Base-by-base conservation (phyloP, 2,113 vertebrate genomes). In the Crotalus tigris region DNA sequence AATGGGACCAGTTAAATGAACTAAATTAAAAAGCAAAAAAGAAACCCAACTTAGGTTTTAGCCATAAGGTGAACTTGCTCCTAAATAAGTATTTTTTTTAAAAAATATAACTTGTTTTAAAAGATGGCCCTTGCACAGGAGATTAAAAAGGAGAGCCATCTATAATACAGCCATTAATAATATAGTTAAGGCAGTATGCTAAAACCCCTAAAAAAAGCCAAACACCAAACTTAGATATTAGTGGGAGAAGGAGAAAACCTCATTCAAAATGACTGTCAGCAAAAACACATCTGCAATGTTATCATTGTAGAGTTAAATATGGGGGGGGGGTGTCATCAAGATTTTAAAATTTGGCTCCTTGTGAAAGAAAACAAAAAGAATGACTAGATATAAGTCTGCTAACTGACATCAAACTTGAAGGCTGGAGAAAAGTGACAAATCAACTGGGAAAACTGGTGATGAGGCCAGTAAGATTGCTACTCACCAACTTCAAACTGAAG, bases 381-480 rank as follows among this genome's bases (percentile, higher is more conserved):
- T 55, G 6, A 88, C 90, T 85, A 87, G 46, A 94, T 95, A 91
- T 1, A 1, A 85, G 95, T 96, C 69, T 92, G 39, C 91, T 95
- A 92, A 44, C 23, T 91, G 89, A 95, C 19, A 54, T 46, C 53
- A 64, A 94, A 94, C 55, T 95, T 93, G 69, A 92, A 94, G 96
- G 59, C 53, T 93, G 5, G 19, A 85, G 95, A 92, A 92, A 97
- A 97, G 81, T 93, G 75, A 95, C 90, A 97, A 33, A 93, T 94
- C 33, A 53, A n/a, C 58, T 19, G 17, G 69, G 64, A 94, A 95
- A 95, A 93, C 89, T 85, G 11, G 55, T 21, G 29, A 90, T 90
- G 85, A 95, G 94, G 44, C 89, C 88, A 49, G 95, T 91, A 94
- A 96, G 96, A 97, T 95, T 95, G 95, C 44, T 94, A 86, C 39